These are phyloP conservation scores for Amiota minor DNA, from an alignment of 2,888 invertebrate species.

Conservation along the genomic window DNA sequence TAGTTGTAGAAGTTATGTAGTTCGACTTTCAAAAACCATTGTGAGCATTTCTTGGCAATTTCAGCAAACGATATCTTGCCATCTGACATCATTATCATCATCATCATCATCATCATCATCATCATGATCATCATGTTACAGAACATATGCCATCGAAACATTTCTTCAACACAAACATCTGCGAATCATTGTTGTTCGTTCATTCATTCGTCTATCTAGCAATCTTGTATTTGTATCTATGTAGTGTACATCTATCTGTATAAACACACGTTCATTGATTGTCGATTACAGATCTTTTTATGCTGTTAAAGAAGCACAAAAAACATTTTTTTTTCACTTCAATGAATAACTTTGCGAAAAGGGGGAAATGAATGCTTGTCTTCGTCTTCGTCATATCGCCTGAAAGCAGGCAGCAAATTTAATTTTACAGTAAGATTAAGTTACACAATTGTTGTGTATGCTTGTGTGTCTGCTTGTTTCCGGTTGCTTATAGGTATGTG, in stretches of 20 bases:
- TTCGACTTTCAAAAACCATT: conserved; percentile 13
- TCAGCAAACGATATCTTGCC: conserved; percentile 4
- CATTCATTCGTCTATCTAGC: conserved; percentile 10
- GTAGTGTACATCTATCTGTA: neutral
- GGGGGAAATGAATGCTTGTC: neutral
- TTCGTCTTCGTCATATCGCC: neutral
- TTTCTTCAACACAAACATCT: neutral
- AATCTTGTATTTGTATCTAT: neutral
- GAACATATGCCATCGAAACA: too few relatives aligned
- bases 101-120: too few relatives aligned
- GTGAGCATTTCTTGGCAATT: conserved; percentile 27
- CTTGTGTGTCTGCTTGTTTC: conserved; percentile 16
- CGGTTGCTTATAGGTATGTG: conserved; percentile 27
- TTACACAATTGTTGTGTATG: conserved; percentile 15
- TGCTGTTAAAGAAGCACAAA: neutral
- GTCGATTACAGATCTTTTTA: neutral
- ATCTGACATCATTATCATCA: neutral
- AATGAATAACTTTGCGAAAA: conserved; percentile 23
- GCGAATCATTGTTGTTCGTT: neutral
- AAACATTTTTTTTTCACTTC: conserved; percentile 26
- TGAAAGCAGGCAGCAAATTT: conserved; percentile 17
- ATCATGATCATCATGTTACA: too few relatives aligned
- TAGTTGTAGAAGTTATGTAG: conserved; percentile 7
- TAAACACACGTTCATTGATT: neutral
- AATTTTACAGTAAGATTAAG: conserved; percentile 23